Percentiles rank a stretch among this genome's conserved stretches.
phyloP scores from a whole-genome alignment of 2,888 invertebrate species.

The Drosophila kanekoi region DNA sequence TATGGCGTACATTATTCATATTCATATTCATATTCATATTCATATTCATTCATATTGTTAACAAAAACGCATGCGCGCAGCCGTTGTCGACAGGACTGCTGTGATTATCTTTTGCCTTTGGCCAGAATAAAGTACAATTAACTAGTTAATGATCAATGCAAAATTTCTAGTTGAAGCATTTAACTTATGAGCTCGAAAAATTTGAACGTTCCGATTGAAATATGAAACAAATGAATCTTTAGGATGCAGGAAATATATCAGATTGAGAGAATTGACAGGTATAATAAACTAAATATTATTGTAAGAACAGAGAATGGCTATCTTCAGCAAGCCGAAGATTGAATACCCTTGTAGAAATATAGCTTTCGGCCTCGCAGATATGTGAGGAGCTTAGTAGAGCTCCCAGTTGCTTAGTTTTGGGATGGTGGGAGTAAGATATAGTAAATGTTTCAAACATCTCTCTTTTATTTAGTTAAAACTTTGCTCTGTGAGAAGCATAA shows the following conservation, averaged over 20 bases:
- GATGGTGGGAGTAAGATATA: too few relatives aligned
- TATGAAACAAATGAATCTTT: too few relatives aligned
- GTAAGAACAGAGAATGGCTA: too few relatives aligned
- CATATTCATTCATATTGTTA: conserved; percentile 47
- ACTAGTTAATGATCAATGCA: conserved; percentile 6
- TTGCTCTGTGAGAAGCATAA: too few relatives aligned
- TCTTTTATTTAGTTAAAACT: too few relatives aligned
- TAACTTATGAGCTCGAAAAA: conserved; percentile 2
- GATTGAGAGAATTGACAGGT: conserved; percentile 14
- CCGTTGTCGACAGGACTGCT: conserved; percentile 87
- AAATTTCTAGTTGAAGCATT: conserved; percentile 10
- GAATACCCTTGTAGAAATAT: too few relatives aligned
- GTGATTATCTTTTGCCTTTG: conserved; percentile 64
- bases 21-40: conserved; percentile 48
- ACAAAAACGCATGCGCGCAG: conserved; percentile 87
- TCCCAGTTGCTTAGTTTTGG: too few relatives aligned
- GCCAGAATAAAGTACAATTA: conserved; percentile 67
- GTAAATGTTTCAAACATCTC: too few relatives aligned
- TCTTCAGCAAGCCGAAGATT: too few relatives aligned
- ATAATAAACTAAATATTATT: too few relatives aligned
- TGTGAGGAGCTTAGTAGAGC: too few relatives aligned
- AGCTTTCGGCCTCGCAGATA: too few relatives aligned
- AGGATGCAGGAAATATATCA: conserved; percentile 34
- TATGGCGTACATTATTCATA: conserved; percentile 43
- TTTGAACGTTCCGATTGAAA: conserved; percentile 5